Base-by-base conservation (phyloP, 2,888 invertebrate species). In the Polymixis flavicincta region DNA sequence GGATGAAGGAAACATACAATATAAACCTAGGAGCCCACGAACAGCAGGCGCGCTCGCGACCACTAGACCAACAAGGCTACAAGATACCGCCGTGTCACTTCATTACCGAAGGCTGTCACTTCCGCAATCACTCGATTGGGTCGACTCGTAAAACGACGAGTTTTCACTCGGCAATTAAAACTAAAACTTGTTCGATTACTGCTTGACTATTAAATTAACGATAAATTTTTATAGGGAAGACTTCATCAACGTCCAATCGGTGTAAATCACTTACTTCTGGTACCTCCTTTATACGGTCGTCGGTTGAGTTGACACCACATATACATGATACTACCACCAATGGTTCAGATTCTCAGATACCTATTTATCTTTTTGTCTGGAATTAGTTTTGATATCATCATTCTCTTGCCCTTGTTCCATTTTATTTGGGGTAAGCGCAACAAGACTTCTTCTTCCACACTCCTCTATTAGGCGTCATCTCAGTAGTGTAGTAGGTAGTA, bases 121-220 rank as follows among this genome's bases (percentile, higher is more conserved):
- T 80, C 80, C 80, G 76, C 72, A 70, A 80, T 48, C 71, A 4
- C 25, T 32, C 70, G 57, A 66, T n/a, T 25, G 55, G 60, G 25
- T 64, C 50, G 13, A 32, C 57, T 76, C 71, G 59, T 76, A 60
- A 67, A 78, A 45, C 63, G 54, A 60, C 80, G 19, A 42, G 80
- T 55, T 80, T 76, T 77, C 68, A 55, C 54, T 76, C 48, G 48
- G 48, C 68, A 76, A 80, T 80, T 80, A 80, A 80, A 80, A 80
- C 48, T 57, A 13, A 79, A 80, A 80, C 76, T 80, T 76, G 80
- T 76, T 75, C 55, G 28, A 79, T 79, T 79, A 79, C 61, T n/a
- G 78, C 60, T 45, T 19, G 28, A 54, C 63, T 71, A 61, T 71
- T 54, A 80, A 76, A 57, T 65, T 59, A 71, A 76, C 67, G 59